Evolutionary conservation across 1,140 invertebrate species (phyloP), one percentile per base, ranked within the genome.

Genomic region (Pogonognathellus flavescens): DNA sequence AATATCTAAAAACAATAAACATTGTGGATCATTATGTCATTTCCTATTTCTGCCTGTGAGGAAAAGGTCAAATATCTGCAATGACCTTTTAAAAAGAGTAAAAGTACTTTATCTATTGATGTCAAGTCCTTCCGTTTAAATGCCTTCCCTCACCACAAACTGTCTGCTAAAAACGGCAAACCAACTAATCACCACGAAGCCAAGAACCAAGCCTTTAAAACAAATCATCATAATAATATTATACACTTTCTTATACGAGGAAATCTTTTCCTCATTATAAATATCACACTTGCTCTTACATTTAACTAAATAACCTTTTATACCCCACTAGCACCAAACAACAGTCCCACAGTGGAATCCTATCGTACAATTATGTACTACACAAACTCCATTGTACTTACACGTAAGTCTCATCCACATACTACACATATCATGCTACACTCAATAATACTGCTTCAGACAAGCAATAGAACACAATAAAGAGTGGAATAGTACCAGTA

Each of bases 31-130:
- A 31, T 76, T 76, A 76, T 76, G 70, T 76, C 70, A 76, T 76
- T 76, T 76, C 70, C 70, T 76, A 76, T 76, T 76, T 76, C 70
- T 76, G 6, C 2, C 70, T 76, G 13, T 0, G 70, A n/a, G 49
- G 31, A 76, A 76, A 76, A 76, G 70, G 70, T 76, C 70, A 76
- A 76, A 76, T 76, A 76, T 76, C 70, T 76, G 25, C 70, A 76
- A 76, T 76, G 70, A 76, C 70, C 70, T 76, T 76, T 76, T 76
- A 50, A 76, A 76, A 76, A 76, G 70, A 76, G 70, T 76, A 76
- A 76, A 76, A 76, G 70, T 76, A 76, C 70, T 76, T 76, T 76
- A 76, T 76, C 70, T 76, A 76, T 76, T 76, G 70, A 76, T 76
- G 70, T 76, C 70, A 76, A 76, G 70, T 76, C 70, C 70, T 76